These are phyloP conservation scores for Zophobas morio DNA, from an alignment of 1,140 invertebrate species.

Conservation along the genomic window DNA sequence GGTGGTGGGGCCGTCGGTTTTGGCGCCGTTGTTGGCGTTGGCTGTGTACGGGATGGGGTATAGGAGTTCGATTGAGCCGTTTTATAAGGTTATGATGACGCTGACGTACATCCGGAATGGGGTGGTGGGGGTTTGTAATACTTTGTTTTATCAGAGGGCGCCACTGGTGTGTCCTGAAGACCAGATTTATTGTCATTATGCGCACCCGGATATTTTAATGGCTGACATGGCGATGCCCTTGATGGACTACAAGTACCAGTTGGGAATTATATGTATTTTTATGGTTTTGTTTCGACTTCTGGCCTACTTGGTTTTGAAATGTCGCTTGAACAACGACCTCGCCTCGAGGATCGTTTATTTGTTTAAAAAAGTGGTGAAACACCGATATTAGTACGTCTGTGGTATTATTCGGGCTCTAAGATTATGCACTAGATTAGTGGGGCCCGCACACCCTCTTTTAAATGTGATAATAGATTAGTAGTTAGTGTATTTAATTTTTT, in stretches of 20 bases:
- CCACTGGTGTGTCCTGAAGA: conserved; percentile 66
- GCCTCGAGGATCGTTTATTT: too few species aligned
- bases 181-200: conserved; percentile 75
- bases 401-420: too few species aligned
- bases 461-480: too few species aligned
- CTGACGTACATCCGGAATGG: conserved; percentile 73
- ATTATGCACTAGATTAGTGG: too few species aligned
- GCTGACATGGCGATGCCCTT: conserved; percentile 59
- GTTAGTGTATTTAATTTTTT: too few species aligned
- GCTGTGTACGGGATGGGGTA: conserved; percentile 68
- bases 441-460: too few species aligned
- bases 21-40: conserved; percentile 66
- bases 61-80: conserved; percentile 66
- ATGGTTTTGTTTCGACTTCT: conserved; percentile 56
- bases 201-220: conserved; percentile 57
- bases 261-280: conserved; percentile 50
- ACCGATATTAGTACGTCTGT: too few species aligned
- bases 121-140: conserved; percentile 70
- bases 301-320: conserved; percentile 50
- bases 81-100: conserved; percentile 73
- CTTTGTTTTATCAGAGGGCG: conserved; percentile 70
- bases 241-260: conserved; percentile 46
- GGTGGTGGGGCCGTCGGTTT: conserved; percentile 64
- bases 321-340: background rate
- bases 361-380: too few species aligned